Evolutionary conservation across 2,113 vertebrate genomes (phyloP).

Genomic region (Triplophysa dalaica): DNA sequence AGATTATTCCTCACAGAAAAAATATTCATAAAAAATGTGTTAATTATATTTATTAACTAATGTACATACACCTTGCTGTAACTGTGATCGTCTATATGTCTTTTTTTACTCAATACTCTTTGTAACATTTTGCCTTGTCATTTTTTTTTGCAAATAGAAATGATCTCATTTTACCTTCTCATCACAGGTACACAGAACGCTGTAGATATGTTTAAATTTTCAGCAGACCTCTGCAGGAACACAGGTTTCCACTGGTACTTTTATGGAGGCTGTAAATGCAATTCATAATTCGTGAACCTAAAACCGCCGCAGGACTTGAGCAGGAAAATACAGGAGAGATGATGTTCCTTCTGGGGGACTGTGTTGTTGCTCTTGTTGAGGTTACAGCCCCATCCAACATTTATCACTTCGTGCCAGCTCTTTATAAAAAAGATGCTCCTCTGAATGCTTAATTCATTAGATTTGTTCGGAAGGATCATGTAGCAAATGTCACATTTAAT

Average conservation of each 20-base stretch:
- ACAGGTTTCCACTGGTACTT: constrained; percentile 62
- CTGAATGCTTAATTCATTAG: constrained; percentile 8
- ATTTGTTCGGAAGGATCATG: constrained; percentile 14
- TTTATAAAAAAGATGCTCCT: not conserved
- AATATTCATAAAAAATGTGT: no score
- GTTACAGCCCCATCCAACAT: constrained; percentile 42
- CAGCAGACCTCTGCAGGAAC: constrained; percentile 60
- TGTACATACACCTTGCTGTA: no score
- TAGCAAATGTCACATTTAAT: constrained; percentile 32
- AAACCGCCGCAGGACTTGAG: constrained; percentile 64
- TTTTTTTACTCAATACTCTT: no score
- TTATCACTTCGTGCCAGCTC: not conserved
- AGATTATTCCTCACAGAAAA: no score
- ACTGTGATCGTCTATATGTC: no score
- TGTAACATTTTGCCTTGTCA: no score
- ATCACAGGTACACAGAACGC: constrained; percentile 24
- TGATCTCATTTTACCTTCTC: not conserved
- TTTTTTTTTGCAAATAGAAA: not conserved
- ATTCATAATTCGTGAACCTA: constrained; percentile 67
- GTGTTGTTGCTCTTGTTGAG: constrained; percentile 57
- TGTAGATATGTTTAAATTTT: constrained; percentile 54
- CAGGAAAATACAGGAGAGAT: constrained; percentile 48
- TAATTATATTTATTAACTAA: no score
- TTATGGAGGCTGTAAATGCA: constrained; percentile 67
- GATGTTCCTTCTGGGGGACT: constrained; percentile 55